Base-by-base conservation (phyloP, 1,140 invertebrate genomes). In the Macrobrachium rosenbergii region DNA sequence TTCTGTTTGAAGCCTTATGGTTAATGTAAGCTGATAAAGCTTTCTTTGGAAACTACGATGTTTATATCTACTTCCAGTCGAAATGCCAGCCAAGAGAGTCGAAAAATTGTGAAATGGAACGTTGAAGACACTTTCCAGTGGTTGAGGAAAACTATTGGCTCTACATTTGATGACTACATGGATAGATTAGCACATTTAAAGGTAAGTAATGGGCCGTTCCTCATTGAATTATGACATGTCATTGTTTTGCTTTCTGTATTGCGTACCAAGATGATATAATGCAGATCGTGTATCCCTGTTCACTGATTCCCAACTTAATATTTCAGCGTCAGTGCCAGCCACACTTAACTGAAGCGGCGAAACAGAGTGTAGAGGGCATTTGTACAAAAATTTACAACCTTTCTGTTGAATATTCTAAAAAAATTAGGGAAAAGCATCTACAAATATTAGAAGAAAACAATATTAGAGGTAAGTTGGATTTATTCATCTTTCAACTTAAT, bases 61-160 rank as follows among this genome's bases (percentile, higher is more conserved):
- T 67, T 83, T n/a, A 12, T 19, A 83, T 82, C 90, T 88, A 90
- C 64, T 88, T 88, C 12, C 78, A 94, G 96, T 73, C 88, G 90
- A 89, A 96, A 96, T 92, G 96, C 97, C 0, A 95, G 97, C n/a
- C 94, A 97, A 0, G 97, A 99, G 91, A 98, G 97, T 91, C 93
- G 98, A 87, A 99, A 99, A 93, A 96, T 99, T 10, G 98, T 99
- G 0, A 99, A 99, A 92, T 99, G 98, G 98, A 98, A 99, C 93
- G 98, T 97, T 0, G 98, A 99, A 91, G 98, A 99, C 90, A 99
- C 97, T 3, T 99, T 99, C 92, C 96, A 96, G 89, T 99, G 98
- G 98, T 92, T 99, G 45, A 94, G 98, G 91, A 94, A 96, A 91
- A 98, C 97, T 17, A 95, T 98, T n/a, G 98, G 97, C 75, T 97